These are phyloP conservation scores for Glaucopsyche alexis DNA, from an alignment of 2,888 invertebrate species.

Conservation along the genomic window DNA sequence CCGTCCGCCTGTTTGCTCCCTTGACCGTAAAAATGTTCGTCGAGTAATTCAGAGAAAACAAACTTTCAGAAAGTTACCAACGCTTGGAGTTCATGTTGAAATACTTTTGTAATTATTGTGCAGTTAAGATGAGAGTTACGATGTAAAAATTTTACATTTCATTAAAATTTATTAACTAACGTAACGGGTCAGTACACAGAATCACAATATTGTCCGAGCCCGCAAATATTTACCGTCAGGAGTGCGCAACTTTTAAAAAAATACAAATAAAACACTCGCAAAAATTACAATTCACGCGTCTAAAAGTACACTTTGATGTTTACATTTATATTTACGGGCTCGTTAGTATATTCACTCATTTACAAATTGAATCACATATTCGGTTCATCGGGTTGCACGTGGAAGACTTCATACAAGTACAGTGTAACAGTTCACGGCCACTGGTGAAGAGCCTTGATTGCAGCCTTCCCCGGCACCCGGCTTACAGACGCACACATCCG, in stretches of 20 bases:
- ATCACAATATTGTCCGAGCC: slow-evolving; percentile 2
- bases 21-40: neutral
- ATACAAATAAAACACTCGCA: slow-evolving; percentile 11
- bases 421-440: slow-evolving; percentile 65
- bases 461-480: slow-evolving; percentile 41
- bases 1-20: neutral
- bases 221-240: slow-evolving; percentile 6
- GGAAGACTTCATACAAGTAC: slow-evolving; percentile 23
- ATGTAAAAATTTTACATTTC: neutral
- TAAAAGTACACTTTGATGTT: slow-evolving; percentile 16
- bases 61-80: neutral
- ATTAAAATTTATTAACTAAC: neutral
- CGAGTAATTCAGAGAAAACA: neutral
- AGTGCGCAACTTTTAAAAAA: slow-evolving; percentile 19
- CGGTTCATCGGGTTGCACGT: slow-evolving; percentile 5
- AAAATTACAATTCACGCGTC: slow-evolving; percentile 12
- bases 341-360: slow-evolving; percentile 22
- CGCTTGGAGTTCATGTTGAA: neutral
- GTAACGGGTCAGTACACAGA: neutral
- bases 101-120: neutral
- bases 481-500: slow-evolving; percentile 43
- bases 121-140: neutral
- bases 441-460: slow-evolving; percentile 63
- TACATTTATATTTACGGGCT: slow-evolving; percentile 15
- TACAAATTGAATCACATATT: slow-evolving; percentile 25